These are phyloP conservation scores for Amphiprion clarkii DNA, from an alignment of 2,797 vertebrate genomes.

Conservation along the genomic window DNA sequence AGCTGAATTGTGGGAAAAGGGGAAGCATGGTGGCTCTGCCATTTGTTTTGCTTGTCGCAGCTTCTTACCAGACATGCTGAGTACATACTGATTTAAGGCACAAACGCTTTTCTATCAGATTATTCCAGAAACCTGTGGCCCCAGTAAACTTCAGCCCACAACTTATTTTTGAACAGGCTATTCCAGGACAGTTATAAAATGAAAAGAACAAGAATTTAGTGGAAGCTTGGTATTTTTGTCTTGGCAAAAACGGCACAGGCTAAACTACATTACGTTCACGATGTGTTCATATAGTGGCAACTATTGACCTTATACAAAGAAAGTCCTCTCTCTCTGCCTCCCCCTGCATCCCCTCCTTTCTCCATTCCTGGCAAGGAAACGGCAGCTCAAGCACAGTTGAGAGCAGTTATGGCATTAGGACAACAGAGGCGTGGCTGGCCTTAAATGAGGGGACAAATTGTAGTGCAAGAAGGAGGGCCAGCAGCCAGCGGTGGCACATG, in stretches of 20 bases:
- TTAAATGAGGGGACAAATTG: conserved; percentile 81
- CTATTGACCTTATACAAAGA: conserved; percentile 64
- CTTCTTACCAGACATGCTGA: conserved; percentile 56
- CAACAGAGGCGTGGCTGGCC: conserved; percentile 70
- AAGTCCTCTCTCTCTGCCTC: conserved; percentile 39
- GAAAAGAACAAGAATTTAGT: conserved; percentile 3
- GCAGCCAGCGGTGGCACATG: conserved; percentile 62
- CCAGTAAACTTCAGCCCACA: conserved; percentile 19
- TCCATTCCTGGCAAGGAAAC: conserved; percentile 63
- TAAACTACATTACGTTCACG: conserved; percentile 44
- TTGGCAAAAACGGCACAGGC: conserved; percentile 13
- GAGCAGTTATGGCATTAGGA: conserved; percentile 71
- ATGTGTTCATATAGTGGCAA: conserved; percentile 34
- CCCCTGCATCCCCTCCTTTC: conserved; percentile 36
- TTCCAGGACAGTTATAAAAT: conserved; percentile 27
- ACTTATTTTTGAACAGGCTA: conserved; percentile 28
- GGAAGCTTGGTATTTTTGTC: conserved; percentile 24
- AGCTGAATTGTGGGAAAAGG: conserved; percentile 79
- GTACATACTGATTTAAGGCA: conserved; percentile 43
- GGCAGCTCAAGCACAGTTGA: conserved; percentile 54
- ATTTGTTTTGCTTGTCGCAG: conserved; percentile 73
- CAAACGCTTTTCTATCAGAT: conserved; percentile 22
- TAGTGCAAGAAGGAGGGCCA: conserved; percentile 56
- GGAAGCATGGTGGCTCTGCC: conserved; percentile 66
- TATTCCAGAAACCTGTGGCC: conserved; percentile 7